Base-by-base conservation (phyloP, 2,797 vertebrate species). In the Manis crassicaudata region DNA sequence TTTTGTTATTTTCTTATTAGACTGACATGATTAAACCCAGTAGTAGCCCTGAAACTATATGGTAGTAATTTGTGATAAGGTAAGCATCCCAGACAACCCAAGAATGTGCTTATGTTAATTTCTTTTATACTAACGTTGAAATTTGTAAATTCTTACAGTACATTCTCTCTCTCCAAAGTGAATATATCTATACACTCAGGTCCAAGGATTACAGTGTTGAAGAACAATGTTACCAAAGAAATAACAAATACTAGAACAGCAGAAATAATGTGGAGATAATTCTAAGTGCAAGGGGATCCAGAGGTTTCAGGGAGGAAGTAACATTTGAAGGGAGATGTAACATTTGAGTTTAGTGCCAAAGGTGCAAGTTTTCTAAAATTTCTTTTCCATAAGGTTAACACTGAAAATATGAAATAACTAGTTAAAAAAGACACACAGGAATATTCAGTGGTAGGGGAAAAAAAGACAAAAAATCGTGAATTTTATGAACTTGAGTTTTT, bases 1-100 rank as follows among this genome's bases (percentile, higher is more conserved):
- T 94, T 93, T 65, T 92, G 37, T 75, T 89, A 50, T 82, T 92
- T 85, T 89, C 52, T 96, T 43, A 93, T 92, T 87, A 86, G 60
- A 92, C 50, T 29, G 52, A 88, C n/a, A 95, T 67, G 77, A 94
- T 58, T 63, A 88, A 76, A 89, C 6, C 40, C 52, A 91, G 63
- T 21, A 56, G 93, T 7, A 93, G 17, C 9, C 37, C 40, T 94
- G 23, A 85, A 93, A 88, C 76, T 70, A 58, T 10, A 72, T 54
- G 40, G 60, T 18, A 76, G 58, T 82, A 76, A 95, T 1, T 73
- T 12, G 35, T 67, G 94, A 56, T 73, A 92, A 95, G 68, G 50
- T 75, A 52, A 62, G 6, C 16, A 92, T 52, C 11, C 17, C 32
- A 75, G 4, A 73, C 62, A 3, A 92, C 89, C 65, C 75, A 83